phyloP scores from a whole-genome alignment of 2,888 invertebrate species.

The Copidosoma aretas region DNA sequence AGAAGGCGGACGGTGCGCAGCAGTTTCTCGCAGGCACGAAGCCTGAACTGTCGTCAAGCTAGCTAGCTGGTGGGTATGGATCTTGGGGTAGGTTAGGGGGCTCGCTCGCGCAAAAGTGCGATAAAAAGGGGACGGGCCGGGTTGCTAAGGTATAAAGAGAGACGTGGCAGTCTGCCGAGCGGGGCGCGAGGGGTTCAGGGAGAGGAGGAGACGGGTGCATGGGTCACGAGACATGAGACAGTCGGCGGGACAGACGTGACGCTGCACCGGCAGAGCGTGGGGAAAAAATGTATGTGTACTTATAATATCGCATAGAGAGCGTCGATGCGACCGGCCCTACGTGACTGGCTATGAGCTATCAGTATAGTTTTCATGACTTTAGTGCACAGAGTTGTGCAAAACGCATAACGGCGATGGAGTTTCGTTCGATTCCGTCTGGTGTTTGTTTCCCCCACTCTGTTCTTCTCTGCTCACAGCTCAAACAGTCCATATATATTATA shows the following conservation, averaged over 20 bases:
- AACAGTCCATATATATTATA: too few relatives aligned
- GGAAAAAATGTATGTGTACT: too few relatives aligned
- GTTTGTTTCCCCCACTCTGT: too few relatives aligned
- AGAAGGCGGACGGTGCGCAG: neutral
- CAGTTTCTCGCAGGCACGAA: too few relatives aligned
- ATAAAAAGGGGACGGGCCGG: constrained; percentile 50
- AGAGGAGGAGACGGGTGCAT: neutral
- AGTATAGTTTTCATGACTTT: too few relatives aligned
- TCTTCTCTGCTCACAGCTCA: too few relatives aligned
- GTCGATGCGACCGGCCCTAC: too few relatives aligned
- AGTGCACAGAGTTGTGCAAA: too few relatives aligned
- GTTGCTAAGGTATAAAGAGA: constrained; percentile 44
- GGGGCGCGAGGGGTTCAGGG: constrained; percentile 32
- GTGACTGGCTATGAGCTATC: too few relatives aligned
- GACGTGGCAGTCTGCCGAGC: constrained; percentile 24
- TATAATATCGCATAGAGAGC: too few relatives aligned
- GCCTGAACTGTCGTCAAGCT: constrained; percentile 29
- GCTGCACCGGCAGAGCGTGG: constrained; percentile 5
- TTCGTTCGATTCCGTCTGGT: too few relatives aligned
- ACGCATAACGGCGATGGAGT: too few relatives aligned
- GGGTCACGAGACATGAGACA: neutral
- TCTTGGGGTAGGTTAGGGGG: constrained; percentile 12
- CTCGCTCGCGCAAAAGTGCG: constrained; percentile 52
- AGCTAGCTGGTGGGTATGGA: neutral
- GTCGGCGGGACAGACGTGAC: neutral